Percentiles rank a stretch among this genome's conserved stretches.
Conservation (phyloP, 2,797 vertebrate species). For the Silurus aristotelis region DNA sequence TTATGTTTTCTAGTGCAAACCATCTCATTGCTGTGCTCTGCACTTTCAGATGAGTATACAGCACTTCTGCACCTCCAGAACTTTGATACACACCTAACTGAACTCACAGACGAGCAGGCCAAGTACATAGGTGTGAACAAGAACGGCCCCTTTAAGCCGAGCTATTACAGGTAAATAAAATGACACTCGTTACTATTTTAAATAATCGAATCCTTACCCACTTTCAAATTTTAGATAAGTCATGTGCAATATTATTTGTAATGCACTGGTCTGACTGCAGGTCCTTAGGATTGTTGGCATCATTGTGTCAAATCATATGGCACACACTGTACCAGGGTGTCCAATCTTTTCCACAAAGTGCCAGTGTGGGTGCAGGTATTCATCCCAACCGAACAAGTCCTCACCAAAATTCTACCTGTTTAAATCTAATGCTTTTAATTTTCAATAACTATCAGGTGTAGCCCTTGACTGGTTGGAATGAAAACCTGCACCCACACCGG, state of each 20-base stretch:
- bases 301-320: neutral
- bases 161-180: slow-evolving; percentile 85
- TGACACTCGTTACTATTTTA: neutral
- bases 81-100: slow-evolving; percentile 90
- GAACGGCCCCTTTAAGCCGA: slow-evolving; percentile 92
- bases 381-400: no score
- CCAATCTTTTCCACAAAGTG: no score
- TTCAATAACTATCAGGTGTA: no score
- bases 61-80: slow-evolving; percentile 89
- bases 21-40: neutral
- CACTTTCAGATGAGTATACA: slow-evolving; percentile 86
- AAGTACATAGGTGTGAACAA: slow-evolving; percentile 91
- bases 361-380: no score
- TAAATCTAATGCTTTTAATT: no score
- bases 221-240: neutral
- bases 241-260: neutral
- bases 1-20: neutral
- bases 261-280: neutral
- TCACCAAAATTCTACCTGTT: no score
- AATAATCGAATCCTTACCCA: neutral
- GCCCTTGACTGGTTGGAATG: no score
- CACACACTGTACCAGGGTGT: no score
- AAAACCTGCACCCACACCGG: no score
- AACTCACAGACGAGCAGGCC: slow-evolving; percentile 89
- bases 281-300: neutral